Evolutionary conservation across 2,888 invertebrate species (phyloP).

Genomic region (Leptinotarsa rubiginosa): DNA sequence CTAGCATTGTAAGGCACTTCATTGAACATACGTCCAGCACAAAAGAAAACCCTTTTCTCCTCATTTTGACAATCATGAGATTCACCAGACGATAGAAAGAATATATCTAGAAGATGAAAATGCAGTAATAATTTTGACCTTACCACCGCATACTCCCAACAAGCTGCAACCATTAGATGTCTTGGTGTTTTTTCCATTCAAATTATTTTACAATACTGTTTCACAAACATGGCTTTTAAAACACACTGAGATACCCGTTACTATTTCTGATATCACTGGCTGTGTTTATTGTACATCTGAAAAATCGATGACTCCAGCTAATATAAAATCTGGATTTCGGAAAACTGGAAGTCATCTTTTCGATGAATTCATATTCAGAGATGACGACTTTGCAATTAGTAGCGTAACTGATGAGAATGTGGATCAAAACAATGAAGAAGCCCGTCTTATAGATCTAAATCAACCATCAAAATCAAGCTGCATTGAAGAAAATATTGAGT

Average conservation of each 20-base stretch:
- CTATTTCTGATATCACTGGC: conserved; percentile 60
- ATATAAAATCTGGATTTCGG: conserved; percentile 43
- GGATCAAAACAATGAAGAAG: too few relatives aligned
- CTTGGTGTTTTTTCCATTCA: conserved; percentile 61
- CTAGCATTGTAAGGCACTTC: too few relatives aligned
- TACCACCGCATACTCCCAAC: conserved; percentile 62
- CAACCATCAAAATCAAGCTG: too few relatives aligned
- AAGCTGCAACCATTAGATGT: conserved; percentile 64
- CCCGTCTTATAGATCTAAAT: too few relatives aligned
- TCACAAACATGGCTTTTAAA: conserved; percentile 58
- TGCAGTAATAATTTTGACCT: conserved; percentile 61
- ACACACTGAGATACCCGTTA: conserved; percentile 61
- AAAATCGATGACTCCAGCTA: conserved; percentile 42
- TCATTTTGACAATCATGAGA: too few relatives aligned
- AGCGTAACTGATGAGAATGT: conserved; percentile 21
- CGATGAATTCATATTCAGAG: conserved; percentile 43
- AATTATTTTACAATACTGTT: conserved; percentile 55
- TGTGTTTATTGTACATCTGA: conserved; percentile 41
- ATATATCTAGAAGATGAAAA: conserved; percentile 53
- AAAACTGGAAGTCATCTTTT: conserved; percentile 45
- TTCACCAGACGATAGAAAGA: conserved; percentile 49
- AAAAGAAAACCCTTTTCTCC: too few relatives aligned
- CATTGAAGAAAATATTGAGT: too few relatives aligned
- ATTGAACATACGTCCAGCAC: too few relatives aligned
- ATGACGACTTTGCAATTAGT: conserved; percentile 35